Evolutionary conservation across 1,140 invertebrate species (phyloP).

Genomic region (Drosophila neocordata): DNA sequence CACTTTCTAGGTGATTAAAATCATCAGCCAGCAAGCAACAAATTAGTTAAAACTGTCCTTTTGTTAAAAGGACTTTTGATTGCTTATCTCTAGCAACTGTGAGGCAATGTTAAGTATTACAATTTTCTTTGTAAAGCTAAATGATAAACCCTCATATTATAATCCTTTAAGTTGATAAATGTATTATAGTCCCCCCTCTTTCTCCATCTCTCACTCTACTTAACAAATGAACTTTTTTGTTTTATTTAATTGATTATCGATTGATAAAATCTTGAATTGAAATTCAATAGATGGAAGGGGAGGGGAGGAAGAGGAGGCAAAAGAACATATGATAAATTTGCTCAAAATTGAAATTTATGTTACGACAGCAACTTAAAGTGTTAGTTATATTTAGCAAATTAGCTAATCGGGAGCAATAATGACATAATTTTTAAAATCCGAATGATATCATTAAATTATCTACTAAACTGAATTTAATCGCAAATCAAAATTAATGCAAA

Average conservation of each 20-base stretch:
- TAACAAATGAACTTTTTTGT: too few relatives aligned
- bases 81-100: too few relatives aligned
- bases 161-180: not conserved
- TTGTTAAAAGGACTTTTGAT: too few relatives aligned
- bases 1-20: conserved; percentile 11
- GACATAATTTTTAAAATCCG: not conserved
- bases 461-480: not conserved
- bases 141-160: too few relatives aligned
- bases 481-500: not conserved
- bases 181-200: too few relatives aligned
- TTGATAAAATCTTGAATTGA: conserved; percentile 1
- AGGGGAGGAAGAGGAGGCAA: too few relatives aligned
- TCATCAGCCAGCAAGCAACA: too few relatives aligned
- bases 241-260: not conserved
- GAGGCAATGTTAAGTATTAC: too few relatives aligned
- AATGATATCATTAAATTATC: not conserved
- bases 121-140: too few relatives aligned
- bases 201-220: too few relatives aligned
- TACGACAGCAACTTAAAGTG: not conserved
- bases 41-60: too few relatives aligned
- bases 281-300: not conserved
- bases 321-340: not conserved
- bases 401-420: conserved; percentile 10
- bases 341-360: not conserved
- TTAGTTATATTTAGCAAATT: conserved; percentile 18